These are phyloP conservation scores for Cyrtonyx montezumae DNA, from an alignment of 2,113 vertebrate genomes.

Conservation along the genomic window DNA sequence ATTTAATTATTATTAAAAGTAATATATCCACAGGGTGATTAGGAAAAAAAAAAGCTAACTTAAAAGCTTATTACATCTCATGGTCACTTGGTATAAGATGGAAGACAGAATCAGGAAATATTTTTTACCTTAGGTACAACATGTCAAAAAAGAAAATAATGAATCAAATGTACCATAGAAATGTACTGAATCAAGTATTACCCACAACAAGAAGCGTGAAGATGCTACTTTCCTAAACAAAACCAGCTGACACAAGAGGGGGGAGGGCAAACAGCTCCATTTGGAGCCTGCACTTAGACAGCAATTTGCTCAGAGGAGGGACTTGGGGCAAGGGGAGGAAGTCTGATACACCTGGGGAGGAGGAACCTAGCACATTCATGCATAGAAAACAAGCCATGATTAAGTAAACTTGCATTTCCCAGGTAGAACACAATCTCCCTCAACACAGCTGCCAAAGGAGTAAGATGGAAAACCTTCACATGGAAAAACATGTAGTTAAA, in stretches of 20 bases:
- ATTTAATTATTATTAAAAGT: neutral
- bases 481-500: neutral
- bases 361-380: neutral
- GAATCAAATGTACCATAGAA: neutral
- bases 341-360: neutral
- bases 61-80: neutral
- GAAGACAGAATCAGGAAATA: neutral
- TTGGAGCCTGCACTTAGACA: neutral
- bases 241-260: neutral
- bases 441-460: neutral
- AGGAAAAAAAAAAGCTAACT: neutral
- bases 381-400: neutral
- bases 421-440: conserved; percentile 1
- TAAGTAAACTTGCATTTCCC: neutral
- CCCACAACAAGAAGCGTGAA: neutral
- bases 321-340: neutral
- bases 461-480: neutral
- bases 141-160: neutral
- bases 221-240: neutral
- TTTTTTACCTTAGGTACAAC: neutral
- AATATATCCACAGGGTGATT: neutral
- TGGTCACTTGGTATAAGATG: neutral
- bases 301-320: neutral
- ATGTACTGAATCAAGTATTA: neutral
- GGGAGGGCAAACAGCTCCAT: neutral